phyloP scores from a whole-genome alignment of 2,888 invertebrate species.

The Cabera pusaria region DNA sequence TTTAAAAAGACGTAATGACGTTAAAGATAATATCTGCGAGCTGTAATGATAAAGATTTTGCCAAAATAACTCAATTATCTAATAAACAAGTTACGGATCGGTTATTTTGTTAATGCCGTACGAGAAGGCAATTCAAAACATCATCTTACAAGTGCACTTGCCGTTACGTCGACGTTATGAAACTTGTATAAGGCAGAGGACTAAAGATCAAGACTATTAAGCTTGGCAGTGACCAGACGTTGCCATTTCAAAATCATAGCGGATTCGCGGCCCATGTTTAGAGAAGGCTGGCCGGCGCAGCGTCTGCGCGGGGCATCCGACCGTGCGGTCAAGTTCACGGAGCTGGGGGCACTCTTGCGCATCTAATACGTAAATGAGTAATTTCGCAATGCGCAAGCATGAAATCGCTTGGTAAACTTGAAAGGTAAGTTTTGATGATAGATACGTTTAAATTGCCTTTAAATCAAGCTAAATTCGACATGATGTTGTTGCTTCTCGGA shows the following conservation, averaged over 20 bases:
- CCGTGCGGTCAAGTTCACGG: constrained; percentile 74
- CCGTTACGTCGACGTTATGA: constrained; percentile 23
- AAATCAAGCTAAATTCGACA: too few relatives aligned
- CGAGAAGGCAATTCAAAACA: constrained; percentile 8
- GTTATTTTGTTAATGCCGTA: constrained; percentile 8
- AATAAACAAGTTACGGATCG: constrained; percentile 5
- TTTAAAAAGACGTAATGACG: too few relatives aligned
- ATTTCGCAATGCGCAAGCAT: constrained; percentile 26
- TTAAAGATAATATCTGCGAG: constrained; percentile 5
- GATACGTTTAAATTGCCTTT: too few relatives aligned
- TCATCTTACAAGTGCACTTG: not conserved
- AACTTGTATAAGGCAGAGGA: constrained; percentile 27
- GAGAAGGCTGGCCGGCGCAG: constrained; percentile 56
- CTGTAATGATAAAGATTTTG: constrained; percentile 10
- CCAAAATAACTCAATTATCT: constrained; percentile 20
- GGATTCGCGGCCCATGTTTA: constrained; percentile 30
- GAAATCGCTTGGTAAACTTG: constrained; percentile 6
- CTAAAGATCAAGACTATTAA: constrained; percentile 53
- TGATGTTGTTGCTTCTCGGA: too few relatives aligned
- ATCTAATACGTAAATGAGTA: constrained; percentile 35
- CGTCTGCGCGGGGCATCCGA: constrained; percentile 52
- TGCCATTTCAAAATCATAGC: constrained; percentile 45
- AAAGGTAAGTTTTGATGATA: too few relatives aligned
- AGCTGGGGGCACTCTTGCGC: constrained; percentile 40
- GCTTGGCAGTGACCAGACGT: constrained; percentile 39